These are phyloP conservation scores for Stercorarius parasiticus DNA, from an alignment of 2,113 vertebrate genomes.

Conservation along the genomic window DNA sequence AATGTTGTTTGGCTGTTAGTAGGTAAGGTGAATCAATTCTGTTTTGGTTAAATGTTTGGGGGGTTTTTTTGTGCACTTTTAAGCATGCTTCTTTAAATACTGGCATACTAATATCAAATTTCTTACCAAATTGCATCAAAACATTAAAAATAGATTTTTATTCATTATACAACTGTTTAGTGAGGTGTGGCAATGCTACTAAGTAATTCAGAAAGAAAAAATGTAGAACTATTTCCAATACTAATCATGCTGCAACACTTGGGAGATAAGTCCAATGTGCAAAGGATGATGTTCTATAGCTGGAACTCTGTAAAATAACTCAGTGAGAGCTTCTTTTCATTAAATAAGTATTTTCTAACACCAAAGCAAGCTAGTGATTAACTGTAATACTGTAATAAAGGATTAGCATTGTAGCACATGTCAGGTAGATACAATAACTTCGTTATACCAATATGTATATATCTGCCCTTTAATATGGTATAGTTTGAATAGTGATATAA, in stretches of 20 bases:
- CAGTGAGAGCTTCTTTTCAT: background rate
- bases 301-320: background rate
- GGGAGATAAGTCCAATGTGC: background rate
- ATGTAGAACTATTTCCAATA: background rate
- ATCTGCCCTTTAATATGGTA: background rate
- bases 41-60: background rate
- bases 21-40: constrained; percentile 77
- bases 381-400: background rate
- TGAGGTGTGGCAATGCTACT: background rate
- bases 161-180: background rate
- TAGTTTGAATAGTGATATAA: background rate
- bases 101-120: background rate
- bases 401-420: background rate
- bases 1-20: constrained; percentile 97
- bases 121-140: background rate
- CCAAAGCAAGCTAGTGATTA: background rate
- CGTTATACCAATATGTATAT: rapidly evolving
- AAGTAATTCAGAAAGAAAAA: background rate
- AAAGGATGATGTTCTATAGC: background rate
- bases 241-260: background rate
- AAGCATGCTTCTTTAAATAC: background rate
- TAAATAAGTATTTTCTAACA: background rate
- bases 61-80: background rate
- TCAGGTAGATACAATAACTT: background rate
- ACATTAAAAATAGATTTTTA: background rate